Evolutionary conservation across 2,113 vertebrate genomes (phyloP).

Genomic region (Vidua macroura): DNA sequence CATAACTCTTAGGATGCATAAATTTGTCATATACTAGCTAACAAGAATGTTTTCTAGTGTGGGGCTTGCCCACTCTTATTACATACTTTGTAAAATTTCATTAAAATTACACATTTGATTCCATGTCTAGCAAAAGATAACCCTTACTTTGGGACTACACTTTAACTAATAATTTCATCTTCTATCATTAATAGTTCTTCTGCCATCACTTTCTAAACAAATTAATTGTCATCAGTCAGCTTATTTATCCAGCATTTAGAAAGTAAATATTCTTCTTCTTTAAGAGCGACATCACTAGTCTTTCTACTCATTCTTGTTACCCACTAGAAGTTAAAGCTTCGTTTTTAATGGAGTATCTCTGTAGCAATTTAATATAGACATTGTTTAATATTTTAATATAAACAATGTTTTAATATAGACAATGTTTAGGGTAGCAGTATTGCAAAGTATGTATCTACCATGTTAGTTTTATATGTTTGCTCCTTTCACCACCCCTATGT

Average conservation of each 20-base stretch:
- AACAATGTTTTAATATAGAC: background rate
- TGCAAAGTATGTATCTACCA: background rate
- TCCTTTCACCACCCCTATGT: background rate
- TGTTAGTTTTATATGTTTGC: background rate
- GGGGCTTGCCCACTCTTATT: background rate
- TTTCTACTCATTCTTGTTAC: background rate
- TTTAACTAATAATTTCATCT: background rate
- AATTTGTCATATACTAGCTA: background rate
- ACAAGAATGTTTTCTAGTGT: background rate
- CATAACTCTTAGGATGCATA: background rate
- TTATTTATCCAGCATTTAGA: background rate
- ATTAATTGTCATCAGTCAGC: background rate
- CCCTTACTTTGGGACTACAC: background rate
- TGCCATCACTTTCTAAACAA: background rate
- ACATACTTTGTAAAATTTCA: background rate
- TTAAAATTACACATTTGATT: background rate
- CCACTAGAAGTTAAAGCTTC: background rate
- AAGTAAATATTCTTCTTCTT: background rate
- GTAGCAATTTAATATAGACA: background rate
- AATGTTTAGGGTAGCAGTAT: background rate
- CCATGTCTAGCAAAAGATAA: background rate
- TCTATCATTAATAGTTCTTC: background rate
- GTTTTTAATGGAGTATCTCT: accelerated
- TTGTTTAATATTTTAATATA: too few relatives aligned
- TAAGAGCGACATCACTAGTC: background rate